Evolutionary conservation across 1,140 invertebrate species (phyloP).

Genomic region (Sitodiplosis mosellana): DNA sequence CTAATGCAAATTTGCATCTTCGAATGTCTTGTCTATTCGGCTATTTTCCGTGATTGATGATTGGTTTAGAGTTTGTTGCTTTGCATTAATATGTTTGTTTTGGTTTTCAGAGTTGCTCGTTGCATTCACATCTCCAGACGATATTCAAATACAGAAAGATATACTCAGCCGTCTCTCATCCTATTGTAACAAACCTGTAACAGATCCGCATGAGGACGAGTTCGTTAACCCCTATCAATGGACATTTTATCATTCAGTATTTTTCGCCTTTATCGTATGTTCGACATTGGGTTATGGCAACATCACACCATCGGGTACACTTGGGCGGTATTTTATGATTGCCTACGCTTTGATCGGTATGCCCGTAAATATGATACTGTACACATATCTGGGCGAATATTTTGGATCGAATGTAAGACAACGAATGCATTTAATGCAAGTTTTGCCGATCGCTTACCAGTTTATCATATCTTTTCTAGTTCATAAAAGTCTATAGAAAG

Average conservation of each 20-base stretch:
- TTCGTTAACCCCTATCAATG: conserved; percentile 41
- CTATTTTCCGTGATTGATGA: no score
- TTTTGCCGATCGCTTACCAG: not conserved
- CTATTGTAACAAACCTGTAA: conserved; percentile 52
- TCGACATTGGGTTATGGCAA: conserved; percentile 82
- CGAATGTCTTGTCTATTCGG: no score
- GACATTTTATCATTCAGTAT: conserved; percentile 87
- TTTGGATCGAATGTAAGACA: conserved; percentile 32
- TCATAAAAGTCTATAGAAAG: conserved; percentile 34
- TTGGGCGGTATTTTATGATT: conserved; percentile 78
- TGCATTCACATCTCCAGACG: conserved; percentile 35
- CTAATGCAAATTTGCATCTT: no score
- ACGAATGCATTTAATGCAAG: not conserved
- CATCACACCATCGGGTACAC: conserved; percentile 62
- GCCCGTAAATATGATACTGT: conserved; percentile 76
- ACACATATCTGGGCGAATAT: conserved; percentile 60
- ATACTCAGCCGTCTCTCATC: conserved; percentile 39
- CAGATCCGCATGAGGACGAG: conserved; percentile 35
- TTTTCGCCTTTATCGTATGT: conserved; percentile 86
- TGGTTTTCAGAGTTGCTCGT: conserved; percentile 40
- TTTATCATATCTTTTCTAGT: not conserved
- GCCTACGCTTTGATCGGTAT: conserved; percentile 88
- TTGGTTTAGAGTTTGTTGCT: no score
- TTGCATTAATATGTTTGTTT: not conserved
- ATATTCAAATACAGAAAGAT: conserved; percentile 22